Evolutionary conservation across 1,140 invertebrate genomes (phyloP), one percentile per base, ranked within the genome.

Genomic region (Psix sp.): DNA sequence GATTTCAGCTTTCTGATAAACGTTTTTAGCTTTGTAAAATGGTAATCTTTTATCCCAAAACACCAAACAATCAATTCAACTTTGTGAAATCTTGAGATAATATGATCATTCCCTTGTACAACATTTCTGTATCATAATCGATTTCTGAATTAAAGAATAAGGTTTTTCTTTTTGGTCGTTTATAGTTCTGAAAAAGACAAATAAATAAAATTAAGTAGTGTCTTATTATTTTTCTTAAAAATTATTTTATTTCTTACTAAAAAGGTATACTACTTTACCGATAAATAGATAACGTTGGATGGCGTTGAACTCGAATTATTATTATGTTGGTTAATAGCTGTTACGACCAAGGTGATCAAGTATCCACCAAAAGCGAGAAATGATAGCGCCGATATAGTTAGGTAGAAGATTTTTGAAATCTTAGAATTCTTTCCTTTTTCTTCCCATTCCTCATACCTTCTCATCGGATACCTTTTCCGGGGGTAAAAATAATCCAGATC

Each of bases 341-440:
- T 90, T 2, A 93, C 91, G 26, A 94, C 90, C 0, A 94, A 83
- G 76, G 92, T 92, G 0, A 94, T 78, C 7, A 94, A 81, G 80
- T 94, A 94, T 5, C 93, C 93, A 6, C 93, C 93, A 72, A 94
- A 94, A 0, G 93, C 93, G 1, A 94, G 79, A 81, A 94, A 94
- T 0, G 93, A 91, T 10, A 94, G 81, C 0, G 92, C 90, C 0
- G 93, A 94, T 3, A 94, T 87, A 0, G 92, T 91, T 14, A 92
- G 84, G 39, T 93, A 90, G 74, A 94, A 93, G 70, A 92, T 89
- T 77, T 89, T 92, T 43, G 90, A 92, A 56, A 92, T 84, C 85
- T 84, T 87, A 74, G 78, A 74, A 74, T 75, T 87, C 80, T 78
- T 86, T 80, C 72, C 88, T 80, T 68, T 83, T 73, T 77, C 85